Percentiles rank a stretch among this genome's conserved stretches.
Conservation (phyloP, 2,888 invertebrate species). For the Quadriops clusia region DNA sequence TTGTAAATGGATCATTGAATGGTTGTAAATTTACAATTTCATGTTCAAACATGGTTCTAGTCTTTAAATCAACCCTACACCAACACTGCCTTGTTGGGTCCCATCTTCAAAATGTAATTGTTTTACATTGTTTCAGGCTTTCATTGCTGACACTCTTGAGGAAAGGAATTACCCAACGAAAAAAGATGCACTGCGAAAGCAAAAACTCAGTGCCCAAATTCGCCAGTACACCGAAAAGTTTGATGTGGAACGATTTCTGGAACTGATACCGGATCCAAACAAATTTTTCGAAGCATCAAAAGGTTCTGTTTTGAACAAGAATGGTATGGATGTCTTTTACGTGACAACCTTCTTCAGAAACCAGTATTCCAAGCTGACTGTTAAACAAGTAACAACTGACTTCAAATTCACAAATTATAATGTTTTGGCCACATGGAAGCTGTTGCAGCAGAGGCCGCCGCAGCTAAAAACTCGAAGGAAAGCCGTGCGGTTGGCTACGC, state of each 20-base stretch:
- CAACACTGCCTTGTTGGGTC: no score
- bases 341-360: slow-evolving; percentile 11
- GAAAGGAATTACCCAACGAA: slow-evolving; percentile 23
- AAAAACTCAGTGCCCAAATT: slow-evolving; percentile 31
- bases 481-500: slow-evolving; percentile 10
- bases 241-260: slow-evolving; percentile 33
- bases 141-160: slow-evolving; percentile 22
- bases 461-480: slow-evolving; percentile 12
- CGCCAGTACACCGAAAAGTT: slow-evolving; percentile 37
- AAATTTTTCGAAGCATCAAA: slow-evolving; percentile 24
- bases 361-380: slow-evolving; percentile 6
- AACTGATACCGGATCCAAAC: slow-evolving; percentile 37
- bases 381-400: background rate
- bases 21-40: no score
- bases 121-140: slow-evolving; percentile 20
- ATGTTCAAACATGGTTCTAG: no score
- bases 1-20: no score
- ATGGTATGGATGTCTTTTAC: slow-evolving; percentile 6
- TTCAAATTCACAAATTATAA: background rate
- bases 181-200: slow-evolving; percentile 19
- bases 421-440: slow-evolving; percentile 10
- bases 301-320: slow-evolving; percentile 8
- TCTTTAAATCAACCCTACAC: no score
- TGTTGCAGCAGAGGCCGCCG: background rate
- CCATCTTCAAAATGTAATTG: no score